Evolutionary conservation across 2,797 vertebrate genomes (phyloP).

Genomic region (Kryptopterus vitreolus): DNA sequence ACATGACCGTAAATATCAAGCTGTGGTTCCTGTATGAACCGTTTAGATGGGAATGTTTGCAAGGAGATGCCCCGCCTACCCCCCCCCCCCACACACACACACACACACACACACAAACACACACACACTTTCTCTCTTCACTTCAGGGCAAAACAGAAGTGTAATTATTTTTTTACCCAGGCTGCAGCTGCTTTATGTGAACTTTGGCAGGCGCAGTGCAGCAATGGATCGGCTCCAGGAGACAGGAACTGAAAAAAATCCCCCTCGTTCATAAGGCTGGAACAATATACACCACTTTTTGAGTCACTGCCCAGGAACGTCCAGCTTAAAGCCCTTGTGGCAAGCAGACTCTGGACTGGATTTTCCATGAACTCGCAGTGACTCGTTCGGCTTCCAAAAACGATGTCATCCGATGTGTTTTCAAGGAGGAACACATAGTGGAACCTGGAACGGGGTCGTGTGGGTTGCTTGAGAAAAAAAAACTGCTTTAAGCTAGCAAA

Average conservation of each 20-base stretch:
- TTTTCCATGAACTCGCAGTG: constrained; percentile 59
- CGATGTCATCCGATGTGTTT: constrained; percentile 59
- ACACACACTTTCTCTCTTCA: constrained; percentile 10
- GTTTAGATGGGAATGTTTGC: constrained; percentile 38
- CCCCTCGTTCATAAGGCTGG: constrained; percentile 44
- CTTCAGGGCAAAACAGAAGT: constrained; percentile 49
- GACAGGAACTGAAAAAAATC: constrained; percentile 56
- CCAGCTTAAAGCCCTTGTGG: constrained; percentile 48
- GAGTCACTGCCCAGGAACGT: constrained; percentile 54
- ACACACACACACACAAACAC: neutral
- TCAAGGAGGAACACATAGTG: constrained; percentile 58
- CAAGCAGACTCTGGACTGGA: constrained; percentile 58
- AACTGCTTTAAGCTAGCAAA: constrained; percentile 29
- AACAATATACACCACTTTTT: constrained; percentile 55
- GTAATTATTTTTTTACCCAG: constrained; percentile 56
- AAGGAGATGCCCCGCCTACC: constrained; percentile 37
- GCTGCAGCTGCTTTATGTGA: constrained; percentile 57
- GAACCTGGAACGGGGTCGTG: constrained; percentile 45
- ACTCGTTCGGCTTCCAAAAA: constrained; percentile 44
- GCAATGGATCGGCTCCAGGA: constrained; percentile 45
- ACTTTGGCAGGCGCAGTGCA: constrained; percentile 50
- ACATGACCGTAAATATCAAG: constrained; percentile 25
- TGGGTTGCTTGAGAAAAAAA: constrained; percentile 34
- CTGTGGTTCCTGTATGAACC: constrained; percentile 39
- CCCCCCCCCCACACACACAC: constrained; percentile 19